Conservation (phyloP, 2,113 vertebrate species). For the Orthonyx spaldingii region DNA sequence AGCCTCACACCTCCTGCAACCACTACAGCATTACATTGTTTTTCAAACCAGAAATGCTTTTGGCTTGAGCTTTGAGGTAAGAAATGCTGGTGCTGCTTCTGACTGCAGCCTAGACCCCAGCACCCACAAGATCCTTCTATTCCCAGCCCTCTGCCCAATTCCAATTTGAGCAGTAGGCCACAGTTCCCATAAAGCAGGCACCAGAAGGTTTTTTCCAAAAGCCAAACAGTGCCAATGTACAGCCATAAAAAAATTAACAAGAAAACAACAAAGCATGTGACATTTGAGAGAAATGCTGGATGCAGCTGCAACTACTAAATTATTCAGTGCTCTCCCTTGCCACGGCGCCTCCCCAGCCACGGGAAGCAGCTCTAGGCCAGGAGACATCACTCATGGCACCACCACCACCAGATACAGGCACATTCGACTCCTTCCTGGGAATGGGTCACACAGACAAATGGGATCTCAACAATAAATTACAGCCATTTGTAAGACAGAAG, state of each 20-base stretch:
- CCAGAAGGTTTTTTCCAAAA: neutral
- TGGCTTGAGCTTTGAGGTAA: neutral
- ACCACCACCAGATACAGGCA: neutral
- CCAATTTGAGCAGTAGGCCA: neutral
- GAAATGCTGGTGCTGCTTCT: neutral
- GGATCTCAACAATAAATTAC: neutral
- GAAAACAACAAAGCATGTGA: neutral
- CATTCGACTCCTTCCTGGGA: neutral
- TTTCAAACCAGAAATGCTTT: neutral
- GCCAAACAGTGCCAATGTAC: neutral
- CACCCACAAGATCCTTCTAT: neutral
- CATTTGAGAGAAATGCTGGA: constrained; percentile 13
- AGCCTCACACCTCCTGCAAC: neutral
- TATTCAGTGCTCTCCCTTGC: constrained; percentile 13
- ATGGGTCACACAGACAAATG: neutral
- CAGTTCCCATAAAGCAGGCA: neutral
- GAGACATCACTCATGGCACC: neutral
- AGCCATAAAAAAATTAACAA: neutral
- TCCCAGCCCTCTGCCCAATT: neutral
- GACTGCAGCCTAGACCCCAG: neutral
- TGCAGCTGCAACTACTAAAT: constrained; percentile 29
- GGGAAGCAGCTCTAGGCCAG: neutral
- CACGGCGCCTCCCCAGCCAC: fast-evolving
- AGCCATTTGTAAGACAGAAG: neutral
- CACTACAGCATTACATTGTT: neutral